These are phyloP conservation scores for Muntiacus reevesi DNA, from an alignment of 2,113 vertebrate species.

Conservation along the genomic window DNA sequence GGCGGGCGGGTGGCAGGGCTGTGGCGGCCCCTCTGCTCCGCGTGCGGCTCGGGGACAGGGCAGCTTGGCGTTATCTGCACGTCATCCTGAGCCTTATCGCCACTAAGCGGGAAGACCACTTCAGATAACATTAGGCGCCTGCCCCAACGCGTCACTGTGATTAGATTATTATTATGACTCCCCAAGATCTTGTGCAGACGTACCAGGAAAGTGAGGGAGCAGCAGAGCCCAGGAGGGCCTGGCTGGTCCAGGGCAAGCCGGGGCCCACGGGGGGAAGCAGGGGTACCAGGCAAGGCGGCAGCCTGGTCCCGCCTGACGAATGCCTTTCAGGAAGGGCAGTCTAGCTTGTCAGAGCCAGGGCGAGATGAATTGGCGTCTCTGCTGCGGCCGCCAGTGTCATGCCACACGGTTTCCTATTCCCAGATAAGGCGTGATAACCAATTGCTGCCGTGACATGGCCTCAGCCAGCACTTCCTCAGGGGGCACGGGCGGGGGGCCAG, in stretches of 20 bases:
- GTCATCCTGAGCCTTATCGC: constrained; percentile 90
- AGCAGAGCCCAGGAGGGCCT: constrained; percentile 41
- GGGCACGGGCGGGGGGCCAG: not conserved
- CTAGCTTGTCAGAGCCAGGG: constrained; percentile 97
- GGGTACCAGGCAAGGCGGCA: constrained; percentile 55
- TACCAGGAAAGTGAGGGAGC: constrained; percentile 73
- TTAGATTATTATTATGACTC: constrained; percentile 81
- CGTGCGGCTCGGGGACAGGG: constrained; percentile 67
- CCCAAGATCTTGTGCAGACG: constrained; percentile 88
- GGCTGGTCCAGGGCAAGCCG: not conserved
- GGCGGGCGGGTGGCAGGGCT: constrained; percentile 73
- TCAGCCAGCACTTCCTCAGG: constrained; percentile 82
- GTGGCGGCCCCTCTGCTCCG: constrained; percentile 78
- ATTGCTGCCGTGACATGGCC: constrained; percentile 87
- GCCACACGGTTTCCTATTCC: constrained; percentile 95
- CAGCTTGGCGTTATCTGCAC: constrained; percentile 95
- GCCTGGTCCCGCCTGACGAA: constrained; percentile 89
- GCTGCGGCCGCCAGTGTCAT: constrained; percentile 91
- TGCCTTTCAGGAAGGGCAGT: constrained; percentile 99
- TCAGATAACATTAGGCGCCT: constrained; percentile 81
- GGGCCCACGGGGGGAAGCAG: not conserved
- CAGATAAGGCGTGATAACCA: constrained; percentile 96
- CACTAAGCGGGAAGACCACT: constrained; percentile 78
- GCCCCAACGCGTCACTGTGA: constrained; percentile 63
- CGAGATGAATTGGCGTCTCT: constrained; percentile 98